A percentile compares a stretch with the other conserved stretches of the same genome.
Conservation (phyloP, 1,140 invertebrate species). For the Polypedilum vanderplanki region DNA sequence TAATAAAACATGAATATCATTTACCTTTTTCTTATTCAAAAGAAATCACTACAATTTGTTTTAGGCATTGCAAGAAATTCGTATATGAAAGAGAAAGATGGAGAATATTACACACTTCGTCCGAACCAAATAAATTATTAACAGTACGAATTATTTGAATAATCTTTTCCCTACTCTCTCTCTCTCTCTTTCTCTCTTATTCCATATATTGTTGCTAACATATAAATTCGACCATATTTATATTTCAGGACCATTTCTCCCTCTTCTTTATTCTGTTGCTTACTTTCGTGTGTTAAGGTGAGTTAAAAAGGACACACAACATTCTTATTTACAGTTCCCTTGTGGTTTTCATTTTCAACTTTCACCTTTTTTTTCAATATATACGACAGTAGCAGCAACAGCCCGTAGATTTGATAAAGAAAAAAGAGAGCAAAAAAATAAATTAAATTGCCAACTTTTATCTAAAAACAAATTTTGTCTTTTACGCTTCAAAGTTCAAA, state of each 20-base stretch:
- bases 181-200: not conserved
- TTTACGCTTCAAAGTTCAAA: not conserved
- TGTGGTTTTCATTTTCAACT: not conserved
- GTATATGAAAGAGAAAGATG: not conserved
- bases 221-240: not conserved
- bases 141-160: conserved; percentile 24
- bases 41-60: not conserved
- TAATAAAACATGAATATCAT: not conserved
- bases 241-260: not conserved
- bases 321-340: conserved; percentile 23
- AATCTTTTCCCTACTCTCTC: not conserved
- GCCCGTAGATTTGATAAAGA: conserved; percentile 26
- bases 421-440: not conserved
- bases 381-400: not conserved
- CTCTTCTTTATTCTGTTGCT: not conserved
- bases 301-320: conserved; percentile 23
- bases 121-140: conserved; percentile 24
- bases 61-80: not conserved
- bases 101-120: too few species aligned
- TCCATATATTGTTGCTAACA: not conserved
- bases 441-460: conserved; percentile 12
- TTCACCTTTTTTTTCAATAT: not conserved
- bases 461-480: not conserved
- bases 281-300: not conserved
- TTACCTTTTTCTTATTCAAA: not conserved